Evolutionary conservation across 2,113 vertebrate species (phyloP), one percentile per base, ranked within the genome.

Genomic region (Oceanodroma tethys): DNA sequence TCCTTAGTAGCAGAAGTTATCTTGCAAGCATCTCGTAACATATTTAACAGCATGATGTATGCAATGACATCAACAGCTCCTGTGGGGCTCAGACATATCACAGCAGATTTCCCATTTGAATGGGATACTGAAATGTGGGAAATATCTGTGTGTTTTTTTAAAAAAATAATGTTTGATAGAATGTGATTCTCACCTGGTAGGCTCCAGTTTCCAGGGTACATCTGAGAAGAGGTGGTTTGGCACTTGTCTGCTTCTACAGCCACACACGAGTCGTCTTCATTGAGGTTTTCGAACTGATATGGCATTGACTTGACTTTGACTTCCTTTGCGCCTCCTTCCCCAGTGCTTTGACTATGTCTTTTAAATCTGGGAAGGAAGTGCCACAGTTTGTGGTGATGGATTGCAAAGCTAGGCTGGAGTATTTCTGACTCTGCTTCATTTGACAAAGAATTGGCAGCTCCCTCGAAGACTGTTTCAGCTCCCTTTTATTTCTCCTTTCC

Each of bases 261-360:
- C 40, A 10, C 27, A 10, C 13, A 21, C 0, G 1, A 11, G 0
- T 53, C 1, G 0, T 16, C 76, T 55, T 42, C 36, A 1, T 5
- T 17, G 58, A 10, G 5, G 2, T 42, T 75, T 63, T 38, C 43
- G 25, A 47, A 52, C 20, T 15, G 11, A 12, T 43, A 4, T 0
- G 16, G 71, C 66, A 26, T 42, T 66, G 92, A 5, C 32, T 43
- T 66, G 87, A 21, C 88, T 85, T 85, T 72, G 65, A 42, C 73
- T 91, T 63, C 83, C 60, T 53, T 84, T 27, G 45, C 5, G 0
- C 48, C 34, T 68, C 50, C 47, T 68, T 79, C 73, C 36, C 65
- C 15, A 1, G 56, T 22, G 60, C 81, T 75, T 68, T 56, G 27
- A 14, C 5, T 81, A 42, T 15, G 1, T 50, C 40, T 34, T 59